A percentile compares a stretch with the other conserved stretches of the same genome.
Conservation (phyloP, 2,888 invertebrate species). For the Ernsta delagoae region DNA sequence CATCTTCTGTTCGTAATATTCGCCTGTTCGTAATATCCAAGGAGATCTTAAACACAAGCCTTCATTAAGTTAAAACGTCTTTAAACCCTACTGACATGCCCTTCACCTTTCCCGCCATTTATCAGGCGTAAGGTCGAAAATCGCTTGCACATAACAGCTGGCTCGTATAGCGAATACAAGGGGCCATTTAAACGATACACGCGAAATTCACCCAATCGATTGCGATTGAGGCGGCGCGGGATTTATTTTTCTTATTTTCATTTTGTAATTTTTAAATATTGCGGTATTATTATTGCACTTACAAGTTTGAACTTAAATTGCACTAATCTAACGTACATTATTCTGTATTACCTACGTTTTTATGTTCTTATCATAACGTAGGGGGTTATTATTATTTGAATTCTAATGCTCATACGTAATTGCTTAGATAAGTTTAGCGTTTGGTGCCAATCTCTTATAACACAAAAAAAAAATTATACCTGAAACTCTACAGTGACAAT, state of each 20-base stretch:
- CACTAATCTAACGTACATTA: no score
- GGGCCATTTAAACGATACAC: slow-evolving; percentile 27
- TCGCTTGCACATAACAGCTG: slow-evolving; percentile 12
- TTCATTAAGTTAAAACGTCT: slow-evolving; percentile 37
- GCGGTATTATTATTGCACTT: no score
- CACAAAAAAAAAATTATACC: no score
- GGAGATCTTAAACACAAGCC: slow-evolving; percentile 27
- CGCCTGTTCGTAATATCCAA: neutral
- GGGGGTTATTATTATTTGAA: no score
- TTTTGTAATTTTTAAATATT: neutral
- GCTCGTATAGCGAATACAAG: slow-evolving; percentile 17
- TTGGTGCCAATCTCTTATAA: no score
- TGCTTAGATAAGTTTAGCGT: no score
- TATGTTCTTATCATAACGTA: no score
- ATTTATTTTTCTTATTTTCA: slow-evolving; percentile 1
- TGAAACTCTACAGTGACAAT: no score
- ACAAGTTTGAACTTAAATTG: no score
- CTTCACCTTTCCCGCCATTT: slow-evolving; percentile 34
- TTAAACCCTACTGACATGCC: slow-evolving; percentile 35
- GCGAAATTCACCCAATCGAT: slow-evolving; percentile 32
- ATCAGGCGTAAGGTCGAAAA: slow-evolving; percentile 28
- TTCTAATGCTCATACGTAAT: no score
- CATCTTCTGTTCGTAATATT: no score
- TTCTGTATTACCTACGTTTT: no score
- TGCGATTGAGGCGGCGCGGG: slow-evolving; percentile 1